A percentile compares a stretch with the other conserved stretches of the same genome.
These are phyloP conservation scores for Epirrhoe tristata DNA, from an alignment of 2,888 invertebrate species.

Conservation along the genomic window DNA sequence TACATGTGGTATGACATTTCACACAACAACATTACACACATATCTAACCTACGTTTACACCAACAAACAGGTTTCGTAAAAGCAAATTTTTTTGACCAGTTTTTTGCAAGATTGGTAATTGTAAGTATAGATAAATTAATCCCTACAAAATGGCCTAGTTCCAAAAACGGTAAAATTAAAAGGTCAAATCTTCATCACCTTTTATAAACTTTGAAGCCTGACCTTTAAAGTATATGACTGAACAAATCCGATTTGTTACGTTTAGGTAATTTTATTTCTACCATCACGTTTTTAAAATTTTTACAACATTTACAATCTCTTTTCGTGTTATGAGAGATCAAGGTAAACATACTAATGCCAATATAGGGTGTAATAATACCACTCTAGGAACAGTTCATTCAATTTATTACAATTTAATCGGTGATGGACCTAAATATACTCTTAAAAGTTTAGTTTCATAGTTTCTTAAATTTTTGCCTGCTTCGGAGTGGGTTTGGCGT, in stretches of 20 bases:
- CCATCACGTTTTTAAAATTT: not conserved
- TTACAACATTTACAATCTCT: constrained; percentile 25
- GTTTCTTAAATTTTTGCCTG: too few relatives aligned
- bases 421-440: too few relatives aligned
- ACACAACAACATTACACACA: constrained; percentile 13
- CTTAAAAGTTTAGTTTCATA: too few relatives aligned
- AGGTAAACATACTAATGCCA: constrained; percentile 23
- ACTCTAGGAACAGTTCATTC: not conserved
- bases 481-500: too few relatives aligned
- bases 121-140: too few relatives aligned
- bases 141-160: too few relatives aligned
- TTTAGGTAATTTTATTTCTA: not conserved
- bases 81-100: too few relatives aligned
- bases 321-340: constrained; percentile 17
- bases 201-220: not conserved
- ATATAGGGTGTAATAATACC: constrained; percentile 3
- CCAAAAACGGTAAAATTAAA: not conserved
- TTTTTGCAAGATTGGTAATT: too few relatives aligned
- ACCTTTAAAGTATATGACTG: not conserved
- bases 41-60: too few relatives aligned
- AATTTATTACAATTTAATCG: not conserved
- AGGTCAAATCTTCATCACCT: constrained; percentile 2
- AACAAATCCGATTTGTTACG: not conserved
- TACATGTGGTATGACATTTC: constrained; percentile 44
- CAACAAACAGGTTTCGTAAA: too few relatives aligned